Conservation (phyloP, 2,888 invertebrate species). For the Amphipoea lucens region DNA sequence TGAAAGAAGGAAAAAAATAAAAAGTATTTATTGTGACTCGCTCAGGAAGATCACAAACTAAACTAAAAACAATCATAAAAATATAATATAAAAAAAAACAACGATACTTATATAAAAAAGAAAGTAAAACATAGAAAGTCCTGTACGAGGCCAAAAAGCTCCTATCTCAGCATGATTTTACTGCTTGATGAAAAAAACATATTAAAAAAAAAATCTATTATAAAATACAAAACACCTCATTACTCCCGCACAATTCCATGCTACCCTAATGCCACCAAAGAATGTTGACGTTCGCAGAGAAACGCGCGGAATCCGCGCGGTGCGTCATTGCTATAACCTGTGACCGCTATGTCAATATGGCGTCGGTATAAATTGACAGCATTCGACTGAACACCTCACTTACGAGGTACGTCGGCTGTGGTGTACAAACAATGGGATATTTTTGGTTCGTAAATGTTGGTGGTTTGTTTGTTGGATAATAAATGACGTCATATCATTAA, state of each 20-base stretch:
- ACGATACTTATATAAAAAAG: too few relatives aligned
- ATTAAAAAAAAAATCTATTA: too few relatives aligned
- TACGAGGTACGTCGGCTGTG: neutral
- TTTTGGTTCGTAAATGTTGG: neutral
- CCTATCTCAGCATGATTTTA: too few relatives aligned
- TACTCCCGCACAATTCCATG: constrained; percentile 28
- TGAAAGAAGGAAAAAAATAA: too few relatives aligned
- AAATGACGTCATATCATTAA: constrained; percentile 18
- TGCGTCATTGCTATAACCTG: constrained; percentile 13
- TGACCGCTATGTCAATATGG: constrained; percentile 34
- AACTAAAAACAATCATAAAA: too few relatives aligned
- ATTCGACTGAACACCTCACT: constrained; percentile 27
- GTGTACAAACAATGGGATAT: constrained; percentile 23
- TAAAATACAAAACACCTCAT: constrained; percentile 3
- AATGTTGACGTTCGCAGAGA: constrained; percentile 11
- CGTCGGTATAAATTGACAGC: constrained; percentile 43
- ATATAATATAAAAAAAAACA: too few relatives aligned
- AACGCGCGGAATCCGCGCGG: constrained; percentile 35
- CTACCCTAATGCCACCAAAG: neutral
- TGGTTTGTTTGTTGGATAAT: neutral
- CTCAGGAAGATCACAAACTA: too few relatives aligned
- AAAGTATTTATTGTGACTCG: too few relatives aligned
- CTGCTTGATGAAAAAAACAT: too few relatives aligned
- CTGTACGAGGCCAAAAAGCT: too few relatives aligned
- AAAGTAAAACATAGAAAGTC: too few relatives aligned